phyloP scores from a whole-genome alignment of 2,113 vertebrate species.

The Platysteira castanea region DNA sequence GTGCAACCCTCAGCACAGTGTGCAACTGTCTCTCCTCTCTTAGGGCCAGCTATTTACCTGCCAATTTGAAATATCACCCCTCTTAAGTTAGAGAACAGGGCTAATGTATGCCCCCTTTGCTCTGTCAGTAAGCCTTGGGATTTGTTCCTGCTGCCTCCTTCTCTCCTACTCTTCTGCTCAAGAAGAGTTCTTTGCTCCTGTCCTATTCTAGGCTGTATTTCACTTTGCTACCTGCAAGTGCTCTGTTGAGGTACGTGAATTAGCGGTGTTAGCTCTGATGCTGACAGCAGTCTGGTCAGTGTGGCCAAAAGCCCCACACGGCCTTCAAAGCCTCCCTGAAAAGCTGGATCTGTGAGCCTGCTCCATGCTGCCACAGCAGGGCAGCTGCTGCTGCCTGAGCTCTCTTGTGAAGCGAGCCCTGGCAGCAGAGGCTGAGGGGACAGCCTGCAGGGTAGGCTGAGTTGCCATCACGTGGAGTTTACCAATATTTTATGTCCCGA shows the following conservation, averaged over 20 bases:
- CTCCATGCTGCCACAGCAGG: fast-evolving
- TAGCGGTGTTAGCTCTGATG: background rate
- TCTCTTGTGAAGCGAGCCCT: background rate
- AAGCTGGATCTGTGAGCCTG: background rate
- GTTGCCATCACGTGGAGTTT: background rate
- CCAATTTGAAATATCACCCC: background rate
- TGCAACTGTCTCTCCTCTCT: background rate
- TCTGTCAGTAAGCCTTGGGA: background rate
- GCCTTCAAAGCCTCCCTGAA: background rate
- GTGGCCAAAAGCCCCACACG: background rate
- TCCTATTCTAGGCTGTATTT: background rate
- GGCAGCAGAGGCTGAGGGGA: background rate
- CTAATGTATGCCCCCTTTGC: background rate
- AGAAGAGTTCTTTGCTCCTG: background rate
- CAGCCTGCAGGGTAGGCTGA: background rate
- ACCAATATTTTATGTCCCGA: background rate
- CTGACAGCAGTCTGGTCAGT: background rate
- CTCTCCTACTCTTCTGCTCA: background rate
- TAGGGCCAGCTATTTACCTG: background rate
- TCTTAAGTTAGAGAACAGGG: background rate
- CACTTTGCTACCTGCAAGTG: background rate
- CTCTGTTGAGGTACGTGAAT: background rate
- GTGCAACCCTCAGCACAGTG: background rate
- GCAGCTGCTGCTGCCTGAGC: background rate
- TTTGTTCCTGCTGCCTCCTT: background rate